phyloP scores from a whole-genome alignment of 1,140 invertebrate genomes.

The Eufriesea mexicana region DNA sequence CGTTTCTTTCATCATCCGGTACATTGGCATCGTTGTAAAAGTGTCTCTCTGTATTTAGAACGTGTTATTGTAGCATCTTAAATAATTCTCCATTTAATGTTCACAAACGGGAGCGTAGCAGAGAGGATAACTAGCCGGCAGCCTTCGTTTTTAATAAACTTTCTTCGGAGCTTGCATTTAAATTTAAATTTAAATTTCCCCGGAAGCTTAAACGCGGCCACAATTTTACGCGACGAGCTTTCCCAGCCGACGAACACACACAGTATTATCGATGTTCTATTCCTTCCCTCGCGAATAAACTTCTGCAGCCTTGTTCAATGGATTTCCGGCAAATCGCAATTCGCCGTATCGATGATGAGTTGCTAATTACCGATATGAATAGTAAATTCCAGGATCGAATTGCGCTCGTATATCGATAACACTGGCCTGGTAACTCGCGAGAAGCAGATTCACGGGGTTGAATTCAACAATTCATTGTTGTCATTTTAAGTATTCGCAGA shows the following conservation, averaged over 20 bases:
- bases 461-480: not conserved
- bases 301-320: not conserved
- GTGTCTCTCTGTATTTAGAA: no score
- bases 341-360: not conserved
- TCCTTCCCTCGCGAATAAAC: not conserved
- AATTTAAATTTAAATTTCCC: conserved; percentile 20
- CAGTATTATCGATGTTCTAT: not conserved
- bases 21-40: no score
- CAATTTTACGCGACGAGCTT: not conserved
- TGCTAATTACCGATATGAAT: not conserved
- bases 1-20: no score
- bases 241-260: no score
- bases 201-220: not conserved
- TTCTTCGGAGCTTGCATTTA: not conserved
- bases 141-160: conserved; percentile 2
- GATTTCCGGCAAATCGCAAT: not conserved
- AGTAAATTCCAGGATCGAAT: not conserved
- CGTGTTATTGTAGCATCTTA: not conserved
- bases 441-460: not conserved
- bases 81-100: not conserved
- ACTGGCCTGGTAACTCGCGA: not conserved
- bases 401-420: no score
- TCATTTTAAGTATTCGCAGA: no score
- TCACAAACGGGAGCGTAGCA: not conserved
- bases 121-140: not conserved